Evolutionary conservation across 1,140 invertebrate genomes (phyloP), one percentile per base, ranked within the genome.

Genomic region (Solenopsis invicta): DNA sequence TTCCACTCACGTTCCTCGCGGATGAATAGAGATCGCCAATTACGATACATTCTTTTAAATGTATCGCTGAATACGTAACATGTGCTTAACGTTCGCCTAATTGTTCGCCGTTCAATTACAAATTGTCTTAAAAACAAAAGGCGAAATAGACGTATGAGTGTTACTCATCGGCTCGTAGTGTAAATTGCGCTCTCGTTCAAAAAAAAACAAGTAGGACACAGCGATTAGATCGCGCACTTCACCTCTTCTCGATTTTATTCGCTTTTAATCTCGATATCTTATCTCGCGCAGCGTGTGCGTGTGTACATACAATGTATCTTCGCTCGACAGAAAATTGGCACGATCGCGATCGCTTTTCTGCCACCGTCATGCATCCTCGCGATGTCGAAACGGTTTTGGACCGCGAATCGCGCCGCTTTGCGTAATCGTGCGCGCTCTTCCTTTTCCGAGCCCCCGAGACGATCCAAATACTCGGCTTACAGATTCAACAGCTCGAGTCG

Each of bases 1-100:
- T 74, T 82, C 69, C 37, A 74, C 69, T 59, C 54, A 61, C 69
- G 80, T 84, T 74, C 48, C 50, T 62, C 1, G 10, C 64, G 50
- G 59, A 62, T 84, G 41, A 84, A 61, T 50, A 82, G 64, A 18
- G 64, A 18, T 21, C 56, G 13, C 18, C 16, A 45, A 24, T 34
- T 50, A 13, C n/a, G n/a, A n/a, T n/a, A n/a, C 9, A 61, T 61
- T 82, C 61, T 82, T 48, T 41, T 24, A 54, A 74, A 74, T 41
- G 54, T n/a, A n/a, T 3, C 16, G 77, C 16, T 5, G 10, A 18
- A 41, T 61, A 41, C 41, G 13, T 48, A 74, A 16, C 67, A 34
- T 48, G 13, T 59, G 67, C 18, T 21, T 54, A 45, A 34, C 52
- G 29, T 82, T 74, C 21, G 54, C 50, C 37, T 50, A 50, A 84